Percentiles rank a stretch among this genome's conserved stretches.
Conservation (phyloP, 2,113 vertebrate species). For the Notechis scutatus region DNA sequence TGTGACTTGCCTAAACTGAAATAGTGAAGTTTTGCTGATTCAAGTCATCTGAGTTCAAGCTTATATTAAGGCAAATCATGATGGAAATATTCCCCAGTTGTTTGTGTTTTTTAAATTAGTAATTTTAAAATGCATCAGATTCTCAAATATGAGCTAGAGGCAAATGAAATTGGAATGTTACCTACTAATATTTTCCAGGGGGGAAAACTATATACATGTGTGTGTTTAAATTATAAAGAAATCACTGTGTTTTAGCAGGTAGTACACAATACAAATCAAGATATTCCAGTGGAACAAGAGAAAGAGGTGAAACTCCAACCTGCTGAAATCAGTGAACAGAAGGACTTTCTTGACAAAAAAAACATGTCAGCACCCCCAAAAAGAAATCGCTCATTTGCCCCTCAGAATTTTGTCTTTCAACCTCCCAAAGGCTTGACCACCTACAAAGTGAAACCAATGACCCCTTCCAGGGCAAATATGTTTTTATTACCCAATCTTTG, state of each 20-base stretch:
- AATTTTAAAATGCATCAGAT: not conserved
- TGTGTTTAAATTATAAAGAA: not conserved
- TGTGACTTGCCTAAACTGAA: not conserved
- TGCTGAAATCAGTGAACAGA: constrained; percentile 14
- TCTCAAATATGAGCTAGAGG: not conserved
- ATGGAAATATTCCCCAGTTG: not conserved
- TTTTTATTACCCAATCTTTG: constrained; percentile 75
- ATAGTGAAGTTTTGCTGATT: not conserved
- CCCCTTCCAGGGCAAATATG: constrained; percentile 74
- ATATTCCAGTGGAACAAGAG: not conserved
- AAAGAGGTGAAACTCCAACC: constrained; percentile 2
- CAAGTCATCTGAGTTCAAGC: not conserved
- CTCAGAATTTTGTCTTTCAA: constrained; percentile 83
- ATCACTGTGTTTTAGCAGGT: constrained; percentile 35
- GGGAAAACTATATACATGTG: not conserved
- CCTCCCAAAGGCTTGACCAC: constrained; percentile 74
- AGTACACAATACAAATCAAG: constrained; percentile 39
- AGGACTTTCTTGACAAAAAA: constrained; percentile 34
- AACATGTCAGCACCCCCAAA: constrained; percentile 31
- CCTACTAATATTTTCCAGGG: not conserved
- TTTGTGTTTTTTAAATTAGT: not conserved
- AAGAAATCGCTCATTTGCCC: constrained; percentile 81
- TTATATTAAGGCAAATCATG: not conserved
- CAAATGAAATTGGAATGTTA: not conserved
- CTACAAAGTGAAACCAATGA: constrained; percentile 79